Conservation (phyloP, 2,113 vertebrate genomes). For the Turnix velox region DNA sequence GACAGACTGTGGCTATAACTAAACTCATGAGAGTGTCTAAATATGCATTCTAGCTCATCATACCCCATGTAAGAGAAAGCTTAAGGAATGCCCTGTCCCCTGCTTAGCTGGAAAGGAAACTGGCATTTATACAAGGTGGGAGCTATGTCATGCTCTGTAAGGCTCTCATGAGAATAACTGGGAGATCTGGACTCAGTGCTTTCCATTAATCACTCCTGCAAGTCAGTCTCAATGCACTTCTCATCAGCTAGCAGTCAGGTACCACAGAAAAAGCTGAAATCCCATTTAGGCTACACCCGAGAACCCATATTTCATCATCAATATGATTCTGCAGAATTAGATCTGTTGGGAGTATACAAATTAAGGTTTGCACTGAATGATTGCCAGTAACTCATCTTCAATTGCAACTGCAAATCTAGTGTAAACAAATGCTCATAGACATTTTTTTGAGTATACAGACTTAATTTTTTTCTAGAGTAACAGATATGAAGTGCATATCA, state of each 20-base stretch:
- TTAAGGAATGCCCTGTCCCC: background rate
- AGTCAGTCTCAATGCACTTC: background rate
- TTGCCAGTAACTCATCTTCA: background rate
- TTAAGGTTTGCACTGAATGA: background rate
- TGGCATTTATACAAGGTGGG: fast-evolving
- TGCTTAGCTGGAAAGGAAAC: background rate
- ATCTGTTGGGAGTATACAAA: background rate
- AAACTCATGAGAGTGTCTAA: background rate
- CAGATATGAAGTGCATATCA: background rate
- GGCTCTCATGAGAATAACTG: background rate
- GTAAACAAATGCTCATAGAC: background rate
- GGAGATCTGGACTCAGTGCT: background rate
- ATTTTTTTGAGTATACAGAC: background rate
- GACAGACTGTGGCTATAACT: background rate
- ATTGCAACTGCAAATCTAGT: background rate
- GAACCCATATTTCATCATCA: background rate
- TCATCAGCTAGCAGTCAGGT: background rate
- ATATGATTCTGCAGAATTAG: background rate
- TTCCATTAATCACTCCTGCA: background rate
- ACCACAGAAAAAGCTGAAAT: background rate
- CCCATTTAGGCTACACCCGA: background rate
- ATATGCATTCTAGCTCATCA: background rate
- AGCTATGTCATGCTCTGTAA: background rate
- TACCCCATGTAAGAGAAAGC: background rate
- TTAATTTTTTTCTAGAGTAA: background rate